Evolutionary conservation across 2,797 vertebrate genomes (phyloP).

Genomic region (Neosilurus mollespiculum): DNA sequence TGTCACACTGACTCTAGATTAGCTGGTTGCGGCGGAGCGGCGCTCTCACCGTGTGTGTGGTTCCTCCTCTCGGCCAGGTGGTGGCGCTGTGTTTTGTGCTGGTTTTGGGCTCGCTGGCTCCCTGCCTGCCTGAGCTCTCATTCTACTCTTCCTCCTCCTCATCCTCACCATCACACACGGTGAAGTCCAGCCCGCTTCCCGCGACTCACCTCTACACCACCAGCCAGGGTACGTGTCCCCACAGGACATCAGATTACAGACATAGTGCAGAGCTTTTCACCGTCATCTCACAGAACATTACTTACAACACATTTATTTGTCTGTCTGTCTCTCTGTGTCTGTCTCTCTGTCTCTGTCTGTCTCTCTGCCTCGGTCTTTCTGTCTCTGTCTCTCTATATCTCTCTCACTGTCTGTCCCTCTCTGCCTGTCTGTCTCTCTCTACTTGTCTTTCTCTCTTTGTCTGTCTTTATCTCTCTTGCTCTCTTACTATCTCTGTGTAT

Average conservation of each 20-base stretch:
- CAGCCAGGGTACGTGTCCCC: slow-evolving; percentile 85
- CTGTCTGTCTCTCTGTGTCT: not conserved
- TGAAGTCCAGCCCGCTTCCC: slow-evolving; percentile 76
- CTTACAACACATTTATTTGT: not conserved
- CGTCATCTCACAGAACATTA: not conserved
- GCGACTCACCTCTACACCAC: slow-evolving; percentile 86
- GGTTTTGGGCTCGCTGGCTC: slow-evolving; percentile 92
- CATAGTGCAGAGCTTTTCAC: not conserved
- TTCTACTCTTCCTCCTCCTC: slow-evolving; percentile 78
- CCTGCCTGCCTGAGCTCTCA: slow-evolving; percentile 87
- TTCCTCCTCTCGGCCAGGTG: slow-evolving; percentile 77
- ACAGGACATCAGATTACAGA: slow-evolving; percentile 2
- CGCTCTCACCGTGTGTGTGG: slow-evolving; percentile 57
- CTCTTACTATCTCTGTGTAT: not conserved
- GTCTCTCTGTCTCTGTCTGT: not conserved
- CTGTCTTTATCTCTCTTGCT: not conserved
- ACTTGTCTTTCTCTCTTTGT: not conserved
- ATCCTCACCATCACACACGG: slow-evolving; percentile 82
- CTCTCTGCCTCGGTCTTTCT: slow-evolving; percentile 20
- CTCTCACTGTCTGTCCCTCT: not conserved
- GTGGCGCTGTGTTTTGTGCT: slow-evolving; percentile 93
- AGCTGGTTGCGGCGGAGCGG: slow-evolving; percentile 42
- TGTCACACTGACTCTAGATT: slow-evolving; percentile 39
- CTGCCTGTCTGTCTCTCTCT: not conserved
- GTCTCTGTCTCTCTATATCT: not conserved